Evolutionary conservation across 2,113 vertebrate genomes (phyloP).

Genomic region (Ochotona princeps): DNA sequence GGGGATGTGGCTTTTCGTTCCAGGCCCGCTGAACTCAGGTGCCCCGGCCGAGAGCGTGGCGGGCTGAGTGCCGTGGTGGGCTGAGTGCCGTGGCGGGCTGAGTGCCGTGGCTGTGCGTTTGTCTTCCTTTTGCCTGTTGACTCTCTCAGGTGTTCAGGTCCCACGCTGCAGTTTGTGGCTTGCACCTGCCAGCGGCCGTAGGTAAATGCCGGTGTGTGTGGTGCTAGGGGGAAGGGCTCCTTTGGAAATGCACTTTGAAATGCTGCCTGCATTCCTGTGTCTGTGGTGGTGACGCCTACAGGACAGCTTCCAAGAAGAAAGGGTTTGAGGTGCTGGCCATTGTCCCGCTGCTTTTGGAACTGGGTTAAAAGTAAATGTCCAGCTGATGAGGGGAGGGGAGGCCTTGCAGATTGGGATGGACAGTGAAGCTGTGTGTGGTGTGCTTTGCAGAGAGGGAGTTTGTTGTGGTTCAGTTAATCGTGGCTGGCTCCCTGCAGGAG

Average conservation of each 20-base stretch:
- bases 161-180: rapidly evolving
- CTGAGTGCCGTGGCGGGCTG: too few relatives aligned
- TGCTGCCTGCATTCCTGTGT: not conserved
- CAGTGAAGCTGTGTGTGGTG: not conserved
- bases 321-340: not conserved
- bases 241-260: not conserved
- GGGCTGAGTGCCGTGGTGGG: too few relatives aligned
- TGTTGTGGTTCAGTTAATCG: not conserved
- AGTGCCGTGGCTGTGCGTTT: too few relatives aligned
- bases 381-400: rapidly evolving
- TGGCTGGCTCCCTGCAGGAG: not conserved
- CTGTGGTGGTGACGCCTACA: too few relatives aligned
- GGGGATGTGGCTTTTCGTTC: rapidly evolving
- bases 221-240: too few relatives aligned
- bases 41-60: too few relatives aligned
- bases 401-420: not conserved
- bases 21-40: rapidly evolving
- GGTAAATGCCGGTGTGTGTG: not conserved
- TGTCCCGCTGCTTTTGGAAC: too few relatives aligned
- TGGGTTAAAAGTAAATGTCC: rapidly evolving
- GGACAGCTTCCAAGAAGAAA: too few relatives aligned
- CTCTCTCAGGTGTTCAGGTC: not conserved
- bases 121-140: too few relatives aligned
- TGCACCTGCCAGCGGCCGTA: rapidly evolving
- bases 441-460: not conserved